phyloP scores from a whole-genome alignment of 2,888 invertebrate species.

The Himalopsyche tibetana region DNA sequence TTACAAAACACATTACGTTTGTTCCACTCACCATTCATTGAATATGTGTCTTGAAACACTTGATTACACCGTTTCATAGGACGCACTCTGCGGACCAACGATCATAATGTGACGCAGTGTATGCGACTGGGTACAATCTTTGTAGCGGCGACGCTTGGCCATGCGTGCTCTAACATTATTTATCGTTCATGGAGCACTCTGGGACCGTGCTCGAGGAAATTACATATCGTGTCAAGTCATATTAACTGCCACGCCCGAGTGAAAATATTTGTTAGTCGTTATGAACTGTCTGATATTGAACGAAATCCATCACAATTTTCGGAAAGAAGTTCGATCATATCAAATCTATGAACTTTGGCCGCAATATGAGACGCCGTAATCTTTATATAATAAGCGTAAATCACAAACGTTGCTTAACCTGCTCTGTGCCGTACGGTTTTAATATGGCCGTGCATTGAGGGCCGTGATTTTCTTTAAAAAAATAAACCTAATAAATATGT shows the following conservation, averaged over 20 bases:
- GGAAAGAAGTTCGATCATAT: too few relatives aligned
- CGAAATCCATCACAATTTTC: too few relatives aligned
- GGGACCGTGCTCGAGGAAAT: conserved; percentile 13
- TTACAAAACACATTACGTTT: conserved; percentile 11
- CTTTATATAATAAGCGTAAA: too few relatives aligned
- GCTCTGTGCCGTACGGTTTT: too few relatives aligned
- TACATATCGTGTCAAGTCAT: neutral
- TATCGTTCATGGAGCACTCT: conserved; percentile 22
- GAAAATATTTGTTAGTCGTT: too few relatives aligned
- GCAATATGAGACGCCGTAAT: too few relatives aligned
- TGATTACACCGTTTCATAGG: conserved; percentile 33
- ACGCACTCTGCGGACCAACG: neutral
- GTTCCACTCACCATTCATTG: conserved; percentile 35
- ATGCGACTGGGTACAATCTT: neutral
- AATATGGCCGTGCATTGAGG: too few relatives aligned
- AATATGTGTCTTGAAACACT: conserved; percentile 19
- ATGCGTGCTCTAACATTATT: conserved; percentile 19
- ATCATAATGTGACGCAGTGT: neutral
- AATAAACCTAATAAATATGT: too few relatives aligned
- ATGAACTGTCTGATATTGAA: too few relatives aligned
- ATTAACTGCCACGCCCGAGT: neutral
- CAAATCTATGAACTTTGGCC: too few relatives aligned
- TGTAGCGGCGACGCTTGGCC: conserved; percentile 16
- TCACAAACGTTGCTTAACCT: too few relatives aligned
- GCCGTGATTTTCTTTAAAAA: too few relatives aligned